Base-by-base conservation (phyloP, 2,113 vertebrate species). In the Ia io region DNA sequence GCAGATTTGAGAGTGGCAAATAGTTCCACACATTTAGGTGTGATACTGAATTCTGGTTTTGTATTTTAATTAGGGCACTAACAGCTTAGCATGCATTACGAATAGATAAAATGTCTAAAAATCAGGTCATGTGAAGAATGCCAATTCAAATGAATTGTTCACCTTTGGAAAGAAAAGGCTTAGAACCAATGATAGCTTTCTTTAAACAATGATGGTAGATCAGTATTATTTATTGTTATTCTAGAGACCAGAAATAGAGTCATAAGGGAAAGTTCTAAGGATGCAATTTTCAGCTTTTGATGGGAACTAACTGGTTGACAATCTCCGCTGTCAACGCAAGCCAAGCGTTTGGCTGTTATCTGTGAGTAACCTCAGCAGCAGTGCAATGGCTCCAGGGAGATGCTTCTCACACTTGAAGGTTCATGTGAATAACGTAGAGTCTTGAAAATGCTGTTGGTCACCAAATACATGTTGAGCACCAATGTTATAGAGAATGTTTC, bases 51-150 rank as follows among this genome's bases (percentile, higher is more conserved):
- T 70, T 56, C 35, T 65, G 9, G 37, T 67, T 94, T 96, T 61
- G 28, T 87, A 22, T 69, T 90, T 40, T 93, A 88, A 89, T 84
- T 69, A 84, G 70, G 65, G 37, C 53, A 80, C 10, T 89, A 47
- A 65, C 14, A 88, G 53, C 10, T 40, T 74, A 51, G 35, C 28
- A 63, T n/a, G 28, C 12, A 63, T 78, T 90, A 84, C 71, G 91
- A 93, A 47, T 70, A 80, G 59, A 78, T n/a, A 65, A 82, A 84
- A 1, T 82, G 35, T 85, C 90, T 77, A 77, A 78, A 96, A 90
- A 40, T 85, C 37, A 59, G 71, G 61, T 67, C 70, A 59, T 40
- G 9, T 80, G 40, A 91, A 93, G 49, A 87, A 95, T 56, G 30
- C 5, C 28, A 49, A 84, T 88, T 51, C 47, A 92, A 91, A 61